Evolutionary conservation across 2,797 vertebrate species (phyloP), one percentile per base, ranked within the genome.

Genomic region (Valencia hispanica): DNA sequence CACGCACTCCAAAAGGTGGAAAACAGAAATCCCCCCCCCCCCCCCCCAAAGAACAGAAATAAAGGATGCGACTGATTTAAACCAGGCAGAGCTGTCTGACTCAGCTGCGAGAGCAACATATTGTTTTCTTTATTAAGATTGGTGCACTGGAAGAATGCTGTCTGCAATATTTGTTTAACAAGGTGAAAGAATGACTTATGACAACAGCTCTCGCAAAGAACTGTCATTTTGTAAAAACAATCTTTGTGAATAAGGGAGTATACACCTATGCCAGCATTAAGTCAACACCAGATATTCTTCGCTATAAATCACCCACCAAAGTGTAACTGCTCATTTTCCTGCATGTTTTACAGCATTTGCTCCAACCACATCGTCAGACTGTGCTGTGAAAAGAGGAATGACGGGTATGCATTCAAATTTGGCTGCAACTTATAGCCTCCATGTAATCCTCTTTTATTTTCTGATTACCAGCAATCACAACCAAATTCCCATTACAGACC

Each of bases 1-100:
- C 82, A 83, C 84, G 80, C 77, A 80, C 87, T 89, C 77, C 55
- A 77, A 84, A 85, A 55, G 41, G 43, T 32, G n/a, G 34, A 79
- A 80, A 87, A 79, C 57, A 68, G 70, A 84, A 78, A 73, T 50
- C 43, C n/a, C n/a, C 39, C 70, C n/a, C 14, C 14, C 12, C 17
- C 61, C 2, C 14, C 7, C 34, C 61, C 11, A 39, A 65, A 53
- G 18, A 32, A 25, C 7, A 65, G 50, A 74, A 57, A 63, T 17
- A 55, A 70, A 76, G 72, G 22, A 34, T 55, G 18, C 4, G 30
- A 78, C 39, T 41, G 80, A 70, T 79, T 30, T 20, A 22, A 82
- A 70, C 45, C 27, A 72, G 57, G n/a, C 41, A 27, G 61, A 75
- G 50, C 36, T 73, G 34, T 81, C 47, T 41, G 71, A 72, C 50